Percentiles rank a stretch among this genome's conserved stretches.
Evolutionary conservation across 2,113 vertebrate species (phyloP).

Genomic region (Orthochromis indermauri): DNA sequence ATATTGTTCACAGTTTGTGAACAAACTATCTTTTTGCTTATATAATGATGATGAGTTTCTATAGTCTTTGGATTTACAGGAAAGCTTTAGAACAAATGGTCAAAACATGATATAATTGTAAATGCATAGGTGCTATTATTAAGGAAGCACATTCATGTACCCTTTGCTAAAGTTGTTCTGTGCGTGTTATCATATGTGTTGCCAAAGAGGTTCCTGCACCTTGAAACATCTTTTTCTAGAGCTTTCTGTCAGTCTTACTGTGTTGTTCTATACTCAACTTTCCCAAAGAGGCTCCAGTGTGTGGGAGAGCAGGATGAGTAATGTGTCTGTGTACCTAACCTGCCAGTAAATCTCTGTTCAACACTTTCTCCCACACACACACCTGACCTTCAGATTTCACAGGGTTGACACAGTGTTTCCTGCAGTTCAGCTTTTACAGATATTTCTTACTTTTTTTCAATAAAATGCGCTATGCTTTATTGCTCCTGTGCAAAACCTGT

Average conservation of each 20-base stretch:
- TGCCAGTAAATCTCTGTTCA: slow-evolving; percentile 22
- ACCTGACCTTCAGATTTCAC: not conserved
- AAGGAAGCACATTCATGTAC: not conserved
- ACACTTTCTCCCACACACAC: not conserved
- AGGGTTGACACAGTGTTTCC: not conserved
- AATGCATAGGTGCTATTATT: not conserved
- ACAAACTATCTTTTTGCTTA: not conserved
- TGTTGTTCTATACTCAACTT: not conserved
- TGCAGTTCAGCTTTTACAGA: not conserved
- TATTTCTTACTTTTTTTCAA: not conserved
- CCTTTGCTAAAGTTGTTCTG: not conserved
- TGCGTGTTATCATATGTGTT: not conserved
- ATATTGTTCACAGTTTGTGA: not conserved
- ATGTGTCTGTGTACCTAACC: slow-evolving; percentile 11
- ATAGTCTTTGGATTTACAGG: not conserved
- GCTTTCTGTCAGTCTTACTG: not conserved
- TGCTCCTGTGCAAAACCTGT: not conserved
- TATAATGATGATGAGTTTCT: not conserved
- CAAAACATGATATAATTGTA: not conserved
- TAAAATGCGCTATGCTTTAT: not conserved
- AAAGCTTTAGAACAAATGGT: not conserved
- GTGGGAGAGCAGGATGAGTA: not conserved
- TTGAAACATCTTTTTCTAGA: not conserved
- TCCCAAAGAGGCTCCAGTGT: not conserved
- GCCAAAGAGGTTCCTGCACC: not conserved